Evolutionary conservation across 2,797 vertebrate species (phyloP), one percentile per base, ranked within the genome.

Genomic region (Chromobotia macracanthus): DNA sequence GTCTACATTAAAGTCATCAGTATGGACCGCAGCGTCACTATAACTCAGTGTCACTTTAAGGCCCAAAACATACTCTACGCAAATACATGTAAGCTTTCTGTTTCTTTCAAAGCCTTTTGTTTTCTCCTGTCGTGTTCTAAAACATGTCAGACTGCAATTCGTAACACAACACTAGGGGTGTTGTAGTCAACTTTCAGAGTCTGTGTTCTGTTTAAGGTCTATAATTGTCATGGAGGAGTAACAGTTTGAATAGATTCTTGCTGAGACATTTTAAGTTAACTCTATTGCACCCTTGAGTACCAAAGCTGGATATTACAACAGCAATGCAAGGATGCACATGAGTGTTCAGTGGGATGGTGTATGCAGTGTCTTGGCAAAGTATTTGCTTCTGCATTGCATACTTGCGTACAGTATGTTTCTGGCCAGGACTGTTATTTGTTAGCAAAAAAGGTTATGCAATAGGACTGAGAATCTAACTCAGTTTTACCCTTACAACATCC

Each of bases 371-470:
- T 48, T 18, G 16, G 48, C 2, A 0, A 6, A 50, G 15, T 18
- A 50, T 50, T 50, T 4, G 11, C 11, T 18, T 50, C 15, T 50
- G 48, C 41, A 10, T 50, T 50, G 16, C 48, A 7, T 60, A 28
- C 56, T 61, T 31, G 25, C 25, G 13, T 61, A 31, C 13, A 61
- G 58, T 61, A 61, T 28, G 58, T 28, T 28, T 61, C 25, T 61
- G 23, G 21, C 21, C 53, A 44, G 21, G 21, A 38, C 35, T 25
- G 74, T 18, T 35, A 41, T 7, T 55, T 66, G 64, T 51, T 56
- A 31, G 53, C 18, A 19, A 75, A 72, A 61, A 70, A 73, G 48
- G 44, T 67, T 51, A 41, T 15, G 8, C 25, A 61, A 41, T 15
- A 56, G 23, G 46, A 55, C 16, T 66, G 50, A 58, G 9, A 53